phyloP scores from a whole-genome alignment of 2,888 invertebrate genomes.

The Drosophila tanythrix region DNA sequence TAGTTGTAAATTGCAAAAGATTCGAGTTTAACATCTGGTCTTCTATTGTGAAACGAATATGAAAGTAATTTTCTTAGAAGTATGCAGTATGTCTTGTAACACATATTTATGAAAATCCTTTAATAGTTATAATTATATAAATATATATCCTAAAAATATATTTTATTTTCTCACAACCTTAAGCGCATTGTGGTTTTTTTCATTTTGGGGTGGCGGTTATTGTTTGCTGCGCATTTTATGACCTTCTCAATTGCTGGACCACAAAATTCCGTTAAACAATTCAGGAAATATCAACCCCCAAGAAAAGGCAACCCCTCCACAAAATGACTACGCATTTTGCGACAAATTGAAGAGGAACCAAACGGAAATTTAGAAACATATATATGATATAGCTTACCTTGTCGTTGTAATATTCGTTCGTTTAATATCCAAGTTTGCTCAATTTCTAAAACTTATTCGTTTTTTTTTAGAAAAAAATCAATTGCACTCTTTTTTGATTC shows the following conservation, averaged over 20 bases:
- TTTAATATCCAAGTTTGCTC: constrained; percentile 46
- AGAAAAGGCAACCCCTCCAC: constrained; percentile 3
- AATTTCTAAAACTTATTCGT: constrained; percentile 29
- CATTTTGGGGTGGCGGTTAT: background rate
- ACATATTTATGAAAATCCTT: background rate
- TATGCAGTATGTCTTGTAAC: background rate
- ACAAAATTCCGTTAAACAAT: constrained; percentile 44
- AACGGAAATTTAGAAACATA: background rate
- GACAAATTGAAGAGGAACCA: background rate
- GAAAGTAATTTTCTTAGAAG: background rate
- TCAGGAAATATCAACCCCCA: constrained; percentile 26
- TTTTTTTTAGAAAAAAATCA: constrained; percentile 19
- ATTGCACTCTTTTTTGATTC: constrained; percentile 41
- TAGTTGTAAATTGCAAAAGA: constrained; percentile 6
- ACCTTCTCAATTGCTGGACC: background rate
- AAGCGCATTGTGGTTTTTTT: background rate
- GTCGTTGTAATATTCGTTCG: constrained; percentile 26
- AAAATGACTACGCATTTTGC: constrained; percentile 25
- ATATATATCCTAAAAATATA: background rate
- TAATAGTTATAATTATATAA: background rate
- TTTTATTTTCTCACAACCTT: background rate
- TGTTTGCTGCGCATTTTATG: constrained; percentile 29
- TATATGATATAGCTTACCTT: constrained; percentile 30
- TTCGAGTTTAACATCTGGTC: background rate
- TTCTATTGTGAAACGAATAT: constrained; percentile 6